These are phyloP conservation scores for Sigmodon hispidus DNA, from an alignment of 2,113 vertebrate genomes.

Conservation along the genomic window DNA sequence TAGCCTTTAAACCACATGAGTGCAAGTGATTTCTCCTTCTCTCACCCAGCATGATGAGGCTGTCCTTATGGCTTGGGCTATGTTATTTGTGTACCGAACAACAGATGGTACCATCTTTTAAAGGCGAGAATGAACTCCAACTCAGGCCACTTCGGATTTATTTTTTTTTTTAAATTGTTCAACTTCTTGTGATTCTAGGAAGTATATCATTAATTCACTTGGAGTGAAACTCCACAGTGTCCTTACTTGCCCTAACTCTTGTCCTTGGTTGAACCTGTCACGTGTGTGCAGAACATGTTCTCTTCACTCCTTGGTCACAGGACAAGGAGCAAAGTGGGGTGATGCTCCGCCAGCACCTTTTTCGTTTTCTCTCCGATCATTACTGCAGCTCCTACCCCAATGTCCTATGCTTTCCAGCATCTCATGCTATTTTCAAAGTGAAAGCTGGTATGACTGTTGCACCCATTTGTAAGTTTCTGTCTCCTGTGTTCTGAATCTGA, in stretches of 20 bases:
- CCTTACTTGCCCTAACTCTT: rapidly evolving
- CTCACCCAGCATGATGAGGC: background rate
- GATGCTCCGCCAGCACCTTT: rapidly evolving
- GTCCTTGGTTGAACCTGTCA: background rate
- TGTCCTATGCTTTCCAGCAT: too few species aligned
- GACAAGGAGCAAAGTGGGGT: too few species aligned
- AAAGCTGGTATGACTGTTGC: background rate
- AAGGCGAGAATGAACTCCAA: slow-evolving; percentile 52
- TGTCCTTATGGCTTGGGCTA: background rate
- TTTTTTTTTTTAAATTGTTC: slow-evolving; percentile 47
- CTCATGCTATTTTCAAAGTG: rapidly evolving
- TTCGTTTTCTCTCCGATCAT: background rate
- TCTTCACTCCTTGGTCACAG: background rate
- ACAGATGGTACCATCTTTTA: slow-evolving; percentile 46
- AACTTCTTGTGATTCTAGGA: slow-evolving; percentile 41
- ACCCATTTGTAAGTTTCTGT: too few species aligned
- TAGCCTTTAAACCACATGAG: slow-evolving; percentile 22
- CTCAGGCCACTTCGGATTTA: background rate
- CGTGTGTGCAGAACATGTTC: background rate
- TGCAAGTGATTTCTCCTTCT: background rate
- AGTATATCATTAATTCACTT: background rate
- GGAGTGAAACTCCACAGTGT: background rate
- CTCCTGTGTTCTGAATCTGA: background rate
- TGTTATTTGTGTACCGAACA: background rate
- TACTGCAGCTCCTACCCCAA: background rate